Base-by-base conservation (phyloP, 2,113 vertebrate genomes). In the Crotalus viridis region DNA sequence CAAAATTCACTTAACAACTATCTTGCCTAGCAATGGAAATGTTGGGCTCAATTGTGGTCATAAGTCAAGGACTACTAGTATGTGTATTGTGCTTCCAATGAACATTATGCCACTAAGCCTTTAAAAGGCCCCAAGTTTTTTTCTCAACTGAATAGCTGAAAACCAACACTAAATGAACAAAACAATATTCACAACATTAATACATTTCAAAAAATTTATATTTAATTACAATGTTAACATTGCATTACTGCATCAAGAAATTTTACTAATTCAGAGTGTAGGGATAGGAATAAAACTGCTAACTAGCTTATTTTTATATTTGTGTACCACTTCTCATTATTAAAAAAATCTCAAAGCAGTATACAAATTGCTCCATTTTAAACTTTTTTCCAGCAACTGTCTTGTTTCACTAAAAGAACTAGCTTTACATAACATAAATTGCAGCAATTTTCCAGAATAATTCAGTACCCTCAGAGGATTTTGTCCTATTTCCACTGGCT, bases 401-500 rank as follows among this genome's bases (percentile, higher is more conserved):
- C 94, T 94, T 95, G 81, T 92, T 57, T 92, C 89, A 56, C 90
- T 90, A 94, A 17, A 74, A 15, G 59, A 74, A 28, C 52, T 48
- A 87, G 39, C 57, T 95, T 91, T 86, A 81, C 48, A 91, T 90
- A 57, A 88, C 33, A 92, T 85, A 85, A 39, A 57, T 3, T 0
- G 52, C 93, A 57, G 57, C 22, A 91, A 93, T 59, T 54, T 5
- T 28, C 88, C 56, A 52, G 7, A 0, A 19, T 94, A 91, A 89
- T 74, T 0, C 64, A 91, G 91, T 90, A 54, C 86, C 88, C 87
- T 89, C 55, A 93, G 95, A 87, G 51, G 88, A 93, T 87, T 90
- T 4, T 0, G 52, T 24, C 88, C 92, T 95, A 95, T 57, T 95
- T 94, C 95, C 59, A 28, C 95, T 95, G 96, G 90, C 95, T 95